Evolutionary conservation across 2,797 vertebrate species (phyloP), one percentile per base, ranked within the genome.

Genomic region (Spea hammondii): DNA sequence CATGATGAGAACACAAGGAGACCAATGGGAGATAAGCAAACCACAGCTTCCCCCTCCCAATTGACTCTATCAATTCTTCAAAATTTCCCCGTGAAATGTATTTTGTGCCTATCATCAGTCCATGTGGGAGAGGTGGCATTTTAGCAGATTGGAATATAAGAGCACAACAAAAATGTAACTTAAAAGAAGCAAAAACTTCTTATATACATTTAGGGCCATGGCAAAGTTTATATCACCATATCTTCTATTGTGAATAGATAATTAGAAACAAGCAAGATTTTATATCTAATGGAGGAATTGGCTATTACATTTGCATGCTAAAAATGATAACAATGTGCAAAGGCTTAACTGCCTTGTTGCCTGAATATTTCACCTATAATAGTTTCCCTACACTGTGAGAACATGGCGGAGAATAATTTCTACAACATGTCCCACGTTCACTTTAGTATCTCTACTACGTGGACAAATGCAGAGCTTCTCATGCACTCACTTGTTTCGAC

Each of bases 401-500:
- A 32, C 32, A 32, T 32, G 32, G 32, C 32, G 32, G 32, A 32
- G 32, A 32, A 32, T 32, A 32, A 32, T 1, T 14, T 5, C 60
- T 64, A 6, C 51, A 53, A 6, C 51, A 11, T 11, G 6, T 53
- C 8, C 13, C 44, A 10, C 65, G 10, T 4, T 66, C 4, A 46
- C 65, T 46, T 32, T 8, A 53, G 10, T 11, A 14, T 17, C 68
- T n/a, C 68, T n/a, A 5, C 47, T 9, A 49, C 6, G 48, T 12
- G 32, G 32, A 62, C 14, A 17, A 44, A 69, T 48, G 6, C n/a
- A 47, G 50, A 49, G 59, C 47, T 79, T 84, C n/a, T 84, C 86
- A 86, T 88, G 88, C 91, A 99, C 97, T 99, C 95, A 99, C 97
- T 97, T 98, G 94, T 90, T 94, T 89, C 94, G 93, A 93, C 93